Conservation (phyloP, 2,888 invertebrate species). For the Athalia cordata region DNA sequence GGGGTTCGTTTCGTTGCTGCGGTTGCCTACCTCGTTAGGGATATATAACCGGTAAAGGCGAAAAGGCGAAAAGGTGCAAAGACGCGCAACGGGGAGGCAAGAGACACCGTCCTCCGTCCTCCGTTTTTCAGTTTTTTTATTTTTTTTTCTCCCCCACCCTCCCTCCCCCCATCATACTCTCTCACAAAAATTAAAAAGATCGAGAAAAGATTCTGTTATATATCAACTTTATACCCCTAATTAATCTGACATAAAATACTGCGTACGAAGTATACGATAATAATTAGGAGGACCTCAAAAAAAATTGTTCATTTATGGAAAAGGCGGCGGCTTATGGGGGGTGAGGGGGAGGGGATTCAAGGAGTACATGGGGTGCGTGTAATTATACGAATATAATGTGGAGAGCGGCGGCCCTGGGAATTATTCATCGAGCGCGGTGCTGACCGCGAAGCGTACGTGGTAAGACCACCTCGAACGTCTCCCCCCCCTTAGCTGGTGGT, state of each 20-base stretch:
- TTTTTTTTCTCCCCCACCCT: conserved; percentile 39
- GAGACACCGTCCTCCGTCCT: conserved; percentile 20
- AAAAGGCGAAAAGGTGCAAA: conserved; percentile 50
- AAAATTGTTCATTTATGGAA: no score
- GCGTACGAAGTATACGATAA: no score
- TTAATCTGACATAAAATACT: no score
- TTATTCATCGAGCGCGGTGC: conserved; percentile 27
- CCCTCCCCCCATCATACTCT: background rate
- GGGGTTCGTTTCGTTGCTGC: background rate
- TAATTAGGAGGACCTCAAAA: no score
- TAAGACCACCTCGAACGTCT: conserved; percentile 28
- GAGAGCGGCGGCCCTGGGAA: background rate
- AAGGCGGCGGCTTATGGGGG: no score
- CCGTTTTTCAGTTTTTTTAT: conserved; percentile 35
- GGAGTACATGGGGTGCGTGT: no score
- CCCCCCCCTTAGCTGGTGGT: conserved; percentile 47
- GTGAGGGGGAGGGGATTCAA: no score
- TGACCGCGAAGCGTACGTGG: conserved; percentile 50
- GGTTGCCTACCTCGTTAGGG: conserved; percentile 57
- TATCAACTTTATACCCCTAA: no score
- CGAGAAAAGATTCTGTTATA: no score
- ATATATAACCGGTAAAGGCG: conserved; percentile 53
- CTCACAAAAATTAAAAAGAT: no score
- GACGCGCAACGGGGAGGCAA: conserved; percentile 47
- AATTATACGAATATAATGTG: background rate